A percentile compares a stretch with the other conserved stretches of the same genome.
These are phyloP conservation scores for Muscicapa striata DNA, from an alignment of 2,797 vertebrate genomes.

Conservation along the genomic window DNA sequence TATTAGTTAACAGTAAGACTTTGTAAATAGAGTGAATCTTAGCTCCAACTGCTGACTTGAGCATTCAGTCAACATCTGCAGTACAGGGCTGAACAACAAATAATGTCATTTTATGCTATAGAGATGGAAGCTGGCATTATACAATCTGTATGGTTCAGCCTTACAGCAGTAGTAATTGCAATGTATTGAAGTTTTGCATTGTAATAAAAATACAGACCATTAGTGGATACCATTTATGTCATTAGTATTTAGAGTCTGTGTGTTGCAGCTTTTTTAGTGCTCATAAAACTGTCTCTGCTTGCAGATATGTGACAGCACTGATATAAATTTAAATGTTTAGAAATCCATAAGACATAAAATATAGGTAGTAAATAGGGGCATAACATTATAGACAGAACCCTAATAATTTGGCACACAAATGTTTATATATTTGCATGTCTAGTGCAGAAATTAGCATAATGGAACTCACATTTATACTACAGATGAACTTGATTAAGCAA, in stretches of 20 bases:
- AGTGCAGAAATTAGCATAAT: conserved; percentile 76
- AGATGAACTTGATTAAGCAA: conserved; percentile 68
- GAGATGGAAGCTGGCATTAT: not conserved
- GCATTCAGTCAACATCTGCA: conserved; percentile 1
- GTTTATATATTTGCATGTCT: conserved; percentile 78
- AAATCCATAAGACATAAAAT: conserved; percentile 92
- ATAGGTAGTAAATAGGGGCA: conserved; percentile 79
- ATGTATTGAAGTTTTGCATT: conserved; percentile 85
- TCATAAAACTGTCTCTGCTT: conserved; percentile 90
- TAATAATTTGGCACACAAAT: conserved; percentile 78
- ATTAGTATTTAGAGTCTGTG: conserved; percentile 85
- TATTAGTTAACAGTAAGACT: conserved; percentile 46
- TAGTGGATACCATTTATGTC: conserved; percentile 91
- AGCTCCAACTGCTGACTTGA: conserved; percentile 26
- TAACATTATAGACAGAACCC: conserved; percentile 70
- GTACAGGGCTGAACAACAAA: conserved; percentile 21
- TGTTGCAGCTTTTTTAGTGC: conserved; percentile 91
- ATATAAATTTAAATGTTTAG: conserved; percentile 85
- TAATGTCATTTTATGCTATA: conserved; percentile 3
- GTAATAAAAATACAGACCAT: conserved; percentile 86
- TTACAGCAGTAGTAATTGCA: conserved; percentile 84
- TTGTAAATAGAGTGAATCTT: conserved; percentile 48
- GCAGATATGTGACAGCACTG: conserved; percentile 86
- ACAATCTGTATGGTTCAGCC: conserved; percentile 52
- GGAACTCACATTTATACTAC: conserved; percentile 62